Evolutionary conservation across 1,140 invertebrate genomes (phyloP), one percentile per base, ranked within the genome.

Genomic region (Hycleus cichorii): DNA sequence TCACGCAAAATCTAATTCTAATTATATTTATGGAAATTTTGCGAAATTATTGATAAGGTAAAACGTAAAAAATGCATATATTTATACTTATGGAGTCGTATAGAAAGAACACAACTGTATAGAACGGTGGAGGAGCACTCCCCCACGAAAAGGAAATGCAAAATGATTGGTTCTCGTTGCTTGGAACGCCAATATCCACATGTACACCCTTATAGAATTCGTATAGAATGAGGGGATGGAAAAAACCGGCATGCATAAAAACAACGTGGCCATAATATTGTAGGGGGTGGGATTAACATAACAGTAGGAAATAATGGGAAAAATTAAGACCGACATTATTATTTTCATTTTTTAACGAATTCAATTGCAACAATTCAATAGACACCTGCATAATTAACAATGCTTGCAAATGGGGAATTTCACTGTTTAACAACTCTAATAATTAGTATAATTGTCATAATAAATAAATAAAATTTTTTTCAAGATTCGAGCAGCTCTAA

Each of bases 241-340:
- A 62, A 62, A 58, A 63, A 57, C 53, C 61, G 57, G 51, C 32
- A 7, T 32, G 56, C 47, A 32, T 7, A 32, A 39, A 18, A 60
- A 60, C 42, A 58, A 50, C 57, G 59, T 48, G 32, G 52, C 58
- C 58, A 55, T 59, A 42, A 9, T 42, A 42, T 43, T 46, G 49
- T 38, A 49, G 58, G 61, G 61, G 61, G 57, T 59, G 61, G 61
- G 61, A 53, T 59, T 60, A 63, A 57, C 57, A 62, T 59, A 62
- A 62, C 45, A 38, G 40, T 4, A 18, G 40, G 40, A 42, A 51
- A 42, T 27, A 27, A 46, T 47, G 47, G 12, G 40, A 46, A 46
- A 53, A 53, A 53, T 44, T 53, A 9, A 12, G 11, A 12, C 24
- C 11, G 24, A 12, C 4, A 11, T 45, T 45, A 11, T 5, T 11